Conservation (phyloP, 2,888 invertebrate genomes). For the Meghimatium bilineatum region DNA sequence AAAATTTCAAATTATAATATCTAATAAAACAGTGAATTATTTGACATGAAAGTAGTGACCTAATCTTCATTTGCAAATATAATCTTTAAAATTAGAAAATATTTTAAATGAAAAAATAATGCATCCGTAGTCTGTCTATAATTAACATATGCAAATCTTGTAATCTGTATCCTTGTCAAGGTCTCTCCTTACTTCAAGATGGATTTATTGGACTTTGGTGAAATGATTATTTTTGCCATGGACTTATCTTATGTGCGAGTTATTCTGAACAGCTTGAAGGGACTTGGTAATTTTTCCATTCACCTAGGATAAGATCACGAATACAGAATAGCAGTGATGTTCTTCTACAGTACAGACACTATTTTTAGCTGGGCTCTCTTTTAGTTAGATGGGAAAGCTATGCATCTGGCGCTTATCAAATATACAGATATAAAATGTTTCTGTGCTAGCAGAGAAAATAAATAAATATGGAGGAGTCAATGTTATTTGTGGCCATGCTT, state of each 20-base stretch:
- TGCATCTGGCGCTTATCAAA: background rate
- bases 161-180: conserved; percentile 28
- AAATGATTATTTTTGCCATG: conserved; percentile 13
- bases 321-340: background rate
- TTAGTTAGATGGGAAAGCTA: background rate
- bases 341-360: background rate
- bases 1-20: background rate
- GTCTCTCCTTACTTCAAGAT: conserved; percentile 19
- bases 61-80: background rate
- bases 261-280: conserved; percentile 30
- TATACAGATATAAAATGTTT: background rate
- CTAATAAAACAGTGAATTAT: background rate
- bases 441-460: background rate
- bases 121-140: background rate
- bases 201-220: conserved; percentile 29
- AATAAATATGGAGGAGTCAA: background rate
- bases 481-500: conserved; percentile 25
- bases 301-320: conserved; percentile 8
- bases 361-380: background rate
- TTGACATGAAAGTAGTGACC: background rate
- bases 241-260: background rate
- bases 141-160: conserved; percentile 25
- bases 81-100: background rate
- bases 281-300: conserved; percentile 28
- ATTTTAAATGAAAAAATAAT: background rate